phyloP scores from a whole-genome alignment of 2,113 vertebrate species.

The Herpailurus yagouaroundi region DNA sequence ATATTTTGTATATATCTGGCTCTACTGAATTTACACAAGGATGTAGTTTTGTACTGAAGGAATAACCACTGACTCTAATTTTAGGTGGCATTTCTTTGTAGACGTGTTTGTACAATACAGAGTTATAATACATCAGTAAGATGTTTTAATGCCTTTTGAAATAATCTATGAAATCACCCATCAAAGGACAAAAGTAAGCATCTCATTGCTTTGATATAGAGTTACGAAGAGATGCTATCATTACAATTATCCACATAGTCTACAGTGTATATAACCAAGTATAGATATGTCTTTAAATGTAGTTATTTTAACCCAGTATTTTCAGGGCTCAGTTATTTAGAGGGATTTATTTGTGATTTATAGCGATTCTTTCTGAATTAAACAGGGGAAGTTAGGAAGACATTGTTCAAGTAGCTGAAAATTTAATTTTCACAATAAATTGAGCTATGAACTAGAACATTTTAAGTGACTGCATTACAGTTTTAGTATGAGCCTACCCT shows the following conservation, averaged over 20 bases:
- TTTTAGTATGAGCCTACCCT: conserved; percentile 35
- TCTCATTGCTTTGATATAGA: conserved; percentile 37
- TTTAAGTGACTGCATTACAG: conserved; percentile 25
- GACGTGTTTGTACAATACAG: conserved; percentile 62
- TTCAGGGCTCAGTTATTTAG: conserved; percentile 51
- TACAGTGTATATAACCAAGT: conserved; percentile 42
- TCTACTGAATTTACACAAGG: conserved; percentile 26
- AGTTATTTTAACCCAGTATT: conserved; percentile 56
- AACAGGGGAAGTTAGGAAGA: conserved; percentile 46
- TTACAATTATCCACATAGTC: conserved; percentile 59
- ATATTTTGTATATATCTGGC: neutral
- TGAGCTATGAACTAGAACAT: conserved; percentile 11
- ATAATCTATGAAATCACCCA: conserved; percentile 68
- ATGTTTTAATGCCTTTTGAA: conserved; percentile 61
- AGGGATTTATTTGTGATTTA: conserved; percentile 49
- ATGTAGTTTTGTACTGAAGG: conserved; percentile 52
- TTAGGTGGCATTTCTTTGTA: conserved; percentile 48
- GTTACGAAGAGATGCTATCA: conserved; percentile 47
- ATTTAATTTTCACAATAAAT: conserved; percentile 53
- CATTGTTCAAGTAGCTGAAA: conserved; percentile 51
- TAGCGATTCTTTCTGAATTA: conserved; percentile 62
- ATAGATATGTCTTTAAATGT: conserved; percentile 59
- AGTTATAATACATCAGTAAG: conserved; percentile 57
- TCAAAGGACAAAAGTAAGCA: conserved; percentile 59
- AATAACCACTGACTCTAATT: conserved; percentile 59